Evolutionary conservation across 2,113 vertebrate species (phyloP), one percentile per base, ranked within the genome.

Genomic region (Cephalopterus ornatus): DNA sequence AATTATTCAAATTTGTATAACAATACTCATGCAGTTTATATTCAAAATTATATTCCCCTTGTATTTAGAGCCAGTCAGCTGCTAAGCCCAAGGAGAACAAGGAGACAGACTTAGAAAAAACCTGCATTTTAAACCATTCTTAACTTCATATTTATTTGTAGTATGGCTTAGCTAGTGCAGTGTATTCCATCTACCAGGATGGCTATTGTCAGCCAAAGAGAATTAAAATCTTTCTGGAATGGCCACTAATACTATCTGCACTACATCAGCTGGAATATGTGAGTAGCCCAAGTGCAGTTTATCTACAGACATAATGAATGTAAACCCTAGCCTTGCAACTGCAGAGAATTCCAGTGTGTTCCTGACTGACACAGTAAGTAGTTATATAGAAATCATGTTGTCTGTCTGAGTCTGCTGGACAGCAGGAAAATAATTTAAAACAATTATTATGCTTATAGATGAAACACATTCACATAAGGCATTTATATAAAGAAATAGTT

Each of bases 331-430:
- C 17, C 2, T 6, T 74, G 52, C 39, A 82, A 30, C 50, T 74
- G 53, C 46, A 70, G 56, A 49, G 49, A 73, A 33, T 49, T 77
- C n/a, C 46, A 58, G 4, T 27, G 28, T 66, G 32, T 49, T 87
- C 32, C 59, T 92, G 50, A 53, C 28, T 84, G 58, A 18, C 39
- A 50, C 12, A 33, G 24, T 79, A 90, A 46, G 35, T n/a, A 78
- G 13, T 35, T 92, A 18, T 6, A 24, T 12, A 47, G n/a, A 76
- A 86, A 41, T 56, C 0, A 0, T 50, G 8, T 81, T 74, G 24
- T 33, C 24, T 53, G 28, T n/a, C 30, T 61, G 28, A 61, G 24
- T 59, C n/a, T 77, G 14, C 16, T 78, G 28, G 2, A 30, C 20
- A 52, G 9, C 5, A 62, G 58, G 39, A 89, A 49, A 79, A 62